phyloP scores from a whole-genome alignment of 2,888 invertebrate species.

The Protonemura montana region DNA sequence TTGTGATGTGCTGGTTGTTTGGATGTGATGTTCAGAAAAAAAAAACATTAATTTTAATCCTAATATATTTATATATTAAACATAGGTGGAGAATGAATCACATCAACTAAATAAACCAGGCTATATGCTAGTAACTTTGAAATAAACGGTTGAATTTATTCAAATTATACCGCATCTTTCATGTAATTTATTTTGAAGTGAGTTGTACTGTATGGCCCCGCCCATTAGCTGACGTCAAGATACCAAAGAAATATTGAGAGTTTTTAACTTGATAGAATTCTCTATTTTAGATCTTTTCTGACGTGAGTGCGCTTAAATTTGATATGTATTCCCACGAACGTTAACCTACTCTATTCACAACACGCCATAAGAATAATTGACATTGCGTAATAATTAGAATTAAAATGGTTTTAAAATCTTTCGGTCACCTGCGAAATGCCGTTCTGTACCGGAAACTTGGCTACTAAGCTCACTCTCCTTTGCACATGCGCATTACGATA shows the following conservation, averaged over 20 bases:
- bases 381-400: neutral
- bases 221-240: slow-evolving; percentile 23
- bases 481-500: slow-evolving; percentile 45
- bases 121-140: too few species aligned
- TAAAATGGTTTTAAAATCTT: neutral
- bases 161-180: neutral
- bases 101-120: too few species aligned
- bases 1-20: neutral
- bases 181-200: neutral
- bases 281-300: neutral
- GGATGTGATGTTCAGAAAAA: neutral
- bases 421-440: neutral
- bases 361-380: neutral
- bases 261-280: neutral
- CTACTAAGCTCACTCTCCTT: neutral
- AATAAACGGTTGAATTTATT: too few species aligned
- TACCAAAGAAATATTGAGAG: neutral
- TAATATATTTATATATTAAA: too few species aligned
- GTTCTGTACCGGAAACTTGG: slow-evolving; percentile 17
- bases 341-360: neutral
- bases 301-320: neutral
- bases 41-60: too few species aligned
- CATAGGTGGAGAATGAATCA: too few species aligned
- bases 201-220: neutral
- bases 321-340: neutral